phyloP scores from a whole-genome alignment of 1,140 invertebrate species.

The Trypoxylus dichotomus region DNA sequence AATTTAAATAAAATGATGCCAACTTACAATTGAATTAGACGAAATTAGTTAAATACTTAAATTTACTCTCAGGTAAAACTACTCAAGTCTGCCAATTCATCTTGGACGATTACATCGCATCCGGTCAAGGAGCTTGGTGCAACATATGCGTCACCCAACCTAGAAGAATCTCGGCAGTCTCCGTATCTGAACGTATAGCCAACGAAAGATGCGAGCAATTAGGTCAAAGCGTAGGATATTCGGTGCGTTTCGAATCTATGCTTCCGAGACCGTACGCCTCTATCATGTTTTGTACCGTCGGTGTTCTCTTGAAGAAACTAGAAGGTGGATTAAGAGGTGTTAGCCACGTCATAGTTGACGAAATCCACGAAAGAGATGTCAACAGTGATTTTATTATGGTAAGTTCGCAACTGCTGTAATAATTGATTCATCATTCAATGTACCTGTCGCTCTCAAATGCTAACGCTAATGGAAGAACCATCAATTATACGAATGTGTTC shows the following conservation, averaged over 20 bases:
- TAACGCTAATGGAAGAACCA: no score
- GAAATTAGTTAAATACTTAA: no score
- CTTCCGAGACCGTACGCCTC: conserved; percentile 89
- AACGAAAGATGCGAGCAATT: conserved; percentile 83
- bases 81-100: conserved; percentile 94
- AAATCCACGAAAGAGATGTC: conserved; percentile 96
- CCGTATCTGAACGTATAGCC: conserved; percentile 89
- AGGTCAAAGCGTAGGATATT: conserved; percentile 84
- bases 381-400: conserved; percentile 95
- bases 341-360: conserved; percentile 92
- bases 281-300: conserved; percentile 94
- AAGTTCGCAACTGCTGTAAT: background rate
- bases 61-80: conserved; percentile 58
- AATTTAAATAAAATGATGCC: no score
- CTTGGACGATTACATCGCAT: conserved; percentile 90
- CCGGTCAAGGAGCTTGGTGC: conserved; percentile 78
- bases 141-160: conserved; percentile 94
- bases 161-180: conserved; percentile 90
- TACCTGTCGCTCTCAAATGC: no score
- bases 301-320: conserved; percentile 88
- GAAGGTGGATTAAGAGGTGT: conserved; percentile 84
- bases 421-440: no score
- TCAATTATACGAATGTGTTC: no score
- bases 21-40: no score
- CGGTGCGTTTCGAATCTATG: conserved; percentile 88